Evolutionary conservation across 2,888 invertebrate genomes (phyloP), one percentile per base, ranked within the genome.

Genomic region (Arge pagana): DNA sequence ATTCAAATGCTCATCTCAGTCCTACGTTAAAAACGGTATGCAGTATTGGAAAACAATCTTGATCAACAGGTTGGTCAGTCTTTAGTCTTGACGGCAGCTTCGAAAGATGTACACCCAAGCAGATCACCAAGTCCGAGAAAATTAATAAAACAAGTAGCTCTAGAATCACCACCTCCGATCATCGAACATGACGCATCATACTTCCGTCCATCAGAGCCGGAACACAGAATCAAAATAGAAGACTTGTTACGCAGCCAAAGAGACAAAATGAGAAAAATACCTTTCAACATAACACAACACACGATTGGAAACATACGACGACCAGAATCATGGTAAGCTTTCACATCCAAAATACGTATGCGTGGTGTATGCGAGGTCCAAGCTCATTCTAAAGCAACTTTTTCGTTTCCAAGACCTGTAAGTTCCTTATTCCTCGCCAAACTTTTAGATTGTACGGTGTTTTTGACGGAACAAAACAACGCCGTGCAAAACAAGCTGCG

Each of bases 81-180:
- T 11, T 45, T 35, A 24, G 45, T 33, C 3, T 50, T 70, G 10
- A 42, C 63, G 8, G 66, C 71, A 36, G 60, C 55, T 4, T 59
- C 57, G 6, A 68, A 63, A 37, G 71, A 71, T 24, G 43, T 61
- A 15, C 69, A 66, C 21, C 59, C 71, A 5, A 70, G 69, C 19
- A 81, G 83, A 51, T 82, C 82, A 3, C 79, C 82, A 42, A 87
- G 87, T 58, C 87, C 87, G 3, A 77, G 87, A 53, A 80, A 83
- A 54, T 73, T 88, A 13, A 87, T 83, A 45, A 88, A 88, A 64
- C 88, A 88, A 74, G 84, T 85, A 19, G 87, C 87, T n/a, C 72
- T 88, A 40, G 78, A 80, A 56, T 86, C 87, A 59, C 86, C 86
- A 11, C 85, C 86, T 3, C 83, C 85, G 1, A 59, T 66, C 57